phyloP scores from a whole-genome alignment of 1,140 invertebrate genomes.

The Tetraneura akinire region DNA sequence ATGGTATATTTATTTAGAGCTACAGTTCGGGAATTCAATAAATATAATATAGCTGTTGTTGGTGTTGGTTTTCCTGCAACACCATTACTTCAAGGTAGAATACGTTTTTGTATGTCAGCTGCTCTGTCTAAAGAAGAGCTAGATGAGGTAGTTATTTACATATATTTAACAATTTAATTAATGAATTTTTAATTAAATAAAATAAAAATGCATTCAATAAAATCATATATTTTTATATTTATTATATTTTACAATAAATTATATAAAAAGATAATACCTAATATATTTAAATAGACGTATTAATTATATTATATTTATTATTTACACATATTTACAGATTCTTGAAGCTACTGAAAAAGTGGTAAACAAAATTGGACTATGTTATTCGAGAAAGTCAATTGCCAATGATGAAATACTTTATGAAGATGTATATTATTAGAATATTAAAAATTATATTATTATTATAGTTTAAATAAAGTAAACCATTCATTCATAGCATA shows the following conservation, averaged over 20 bases:
- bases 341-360: conserved; percentile 72
- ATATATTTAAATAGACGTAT: too few species aligned
- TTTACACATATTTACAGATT: conserved; percentile 60
- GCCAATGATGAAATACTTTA: conserved; percentile 1
- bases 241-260: too few species aligned
- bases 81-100: conserved; percentile 89
- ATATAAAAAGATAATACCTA: too few species aligned
- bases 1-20: conserved; percentile 62
- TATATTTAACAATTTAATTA: too few species aligned
- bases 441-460: not conserved
- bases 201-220: too few species aligned
- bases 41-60: conserved; percentile 84
- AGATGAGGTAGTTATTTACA: conserved; percentile 70
- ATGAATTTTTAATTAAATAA: too few species aligned
- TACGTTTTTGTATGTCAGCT: conserved; percentile 94
- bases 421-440: conserved; percentile 3
- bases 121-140: conserved; percentile 94
- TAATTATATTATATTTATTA: too few species aligned
- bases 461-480: conserved; percentile 3
- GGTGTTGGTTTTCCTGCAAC: conserved; percentile 98
- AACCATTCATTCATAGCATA: not conserved
- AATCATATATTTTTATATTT: too few species aligned
- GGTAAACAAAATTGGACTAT: conserved; percentile 70
- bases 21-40: conserved; percentile 81
- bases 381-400: conserved; percentile 64